Evolutionary conservation across 2,888 invertebrate genomes (phyloP).

Genomic region (Taphrorychus bicolor): DNA sequence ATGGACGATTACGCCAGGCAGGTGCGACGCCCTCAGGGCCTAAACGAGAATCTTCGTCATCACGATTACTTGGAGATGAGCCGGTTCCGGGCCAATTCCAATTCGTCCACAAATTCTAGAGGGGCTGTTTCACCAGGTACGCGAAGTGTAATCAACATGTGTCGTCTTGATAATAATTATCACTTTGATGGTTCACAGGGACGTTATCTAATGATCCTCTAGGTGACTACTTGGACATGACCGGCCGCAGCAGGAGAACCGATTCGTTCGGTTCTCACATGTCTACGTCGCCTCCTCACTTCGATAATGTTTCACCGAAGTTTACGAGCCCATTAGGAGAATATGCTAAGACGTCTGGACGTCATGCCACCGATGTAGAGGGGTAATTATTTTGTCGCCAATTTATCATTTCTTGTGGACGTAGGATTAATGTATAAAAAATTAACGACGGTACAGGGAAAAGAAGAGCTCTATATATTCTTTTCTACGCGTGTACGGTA

Average conservation of each 20-base stretch:
- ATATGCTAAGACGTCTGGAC: neutral
- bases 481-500: no score
- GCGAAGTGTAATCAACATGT: no score
- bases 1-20: conserved; percentile 15
- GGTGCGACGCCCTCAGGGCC: neutral
- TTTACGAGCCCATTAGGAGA: no score
- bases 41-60: neutral
- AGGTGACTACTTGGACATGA: conserved; percentile 59
- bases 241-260: conserved; percentile 37
- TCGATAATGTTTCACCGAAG: conserved; percentile 11
- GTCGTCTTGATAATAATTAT: no score
- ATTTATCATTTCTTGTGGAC: no score
- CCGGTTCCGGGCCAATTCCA: conserved; percentile 33
- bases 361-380: neutral
- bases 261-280: conserved; percentile 41
- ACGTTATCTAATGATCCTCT: conserved; percentile 13
- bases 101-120: conserved; percentile 21
- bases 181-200: no score
- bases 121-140: conserved; percentile 25
- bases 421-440: no score
- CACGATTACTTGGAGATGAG: conserved; percentile 47
- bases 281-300: conserved; percentile 42
- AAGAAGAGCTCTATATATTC: no score
- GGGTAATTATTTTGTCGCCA: no score
- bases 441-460: no score